Conservation (phyloP, 2,888 invertebrate genomes). For the Phyllotreta striolata region DNA sequence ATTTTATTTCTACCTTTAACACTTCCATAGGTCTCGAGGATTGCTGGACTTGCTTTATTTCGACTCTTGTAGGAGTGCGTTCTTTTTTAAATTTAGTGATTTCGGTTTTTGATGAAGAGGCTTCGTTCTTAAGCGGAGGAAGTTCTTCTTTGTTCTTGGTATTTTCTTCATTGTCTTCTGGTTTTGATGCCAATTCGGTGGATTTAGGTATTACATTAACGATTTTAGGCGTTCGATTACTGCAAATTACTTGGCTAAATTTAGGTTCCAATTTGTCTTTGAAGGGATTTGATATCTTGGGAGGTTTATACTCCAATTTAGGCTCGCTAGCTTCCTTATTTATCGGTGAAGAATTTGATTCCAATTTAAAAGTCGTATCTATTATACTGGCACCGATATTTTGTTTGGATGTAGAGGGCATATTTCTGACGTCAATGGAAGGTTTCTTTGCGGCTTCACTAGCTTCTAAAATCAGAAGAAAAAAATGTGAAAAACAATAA, state of each 20-base stretch:
- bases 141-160: constrained; percentile 30
- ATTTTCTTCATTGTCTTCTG: background rate
- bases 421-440: constrained; percentile 18
- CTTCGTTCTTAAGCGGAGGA: background rate
- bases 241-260: constrained; percentile 24
- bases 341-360: background rate
- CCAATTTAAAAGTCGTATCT: constrained; percentile 5
- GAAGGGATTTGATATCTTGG: constrained; percentile 29
- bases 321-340: constrained; percentile 14
- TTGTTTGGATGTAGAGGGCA: constrained; percentile 37
- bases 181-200: constrained; percentile 36
- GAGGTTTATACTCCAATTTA: constrained; percentile 17
- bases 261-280: constrained; percentile 17
- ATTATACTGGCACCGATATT: background rate
- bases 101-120: background rate
- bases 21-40: constrained; percentile 17
- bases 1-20: constrained; percentile 24
- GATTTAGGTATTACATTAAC: constrained; percentile 52
- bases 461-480: background rate
- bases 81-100: constrained; percentile 18
- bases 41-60: background rate
- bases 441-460: constrained; percentile 11
- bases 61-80: background rate
- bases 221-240: constrained; percentile 48
- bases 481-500: no score